These are phyloP conservation scores for Sarcophaga subvicina DNA, from an alignment of 2,888 invertebrate genomes.

Conservation along the genomic window DNA sequence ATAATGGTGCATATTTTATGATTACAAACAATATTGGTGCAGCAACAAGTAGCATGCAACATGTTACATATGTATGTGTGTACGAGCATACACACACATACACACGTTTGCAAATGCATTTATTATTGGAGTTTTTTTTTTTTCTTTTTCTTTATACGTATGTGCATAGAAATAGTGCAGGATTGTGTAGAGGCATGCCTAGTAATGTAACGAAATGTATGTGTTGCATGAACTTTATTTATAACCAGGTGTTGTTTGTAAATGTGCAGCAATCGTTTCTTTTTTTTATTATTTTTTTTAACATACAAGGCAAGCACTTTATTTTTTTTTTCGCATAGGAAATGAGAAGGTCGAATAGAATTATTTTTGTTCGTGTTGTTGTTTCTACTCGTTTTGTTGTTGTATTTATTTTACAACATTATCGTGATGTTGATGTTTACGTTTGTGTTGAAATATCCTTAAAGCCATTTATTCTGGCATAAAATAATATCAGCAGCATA, in stretches of 20 bases:
- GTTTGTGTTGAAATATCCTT: slow-evolving; percentile 59
- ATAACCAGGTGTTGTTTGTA: slow-evolving; percentile 54
- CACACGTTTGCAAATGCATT: not conserved
- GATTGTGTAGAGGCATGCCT: not conserved
- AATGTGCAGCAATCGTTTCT: slow-evolving; percentile 31
- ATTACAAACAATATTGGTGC: slow-evolving; percentile 37
- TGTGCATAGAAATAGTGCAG: too few relatives aligned
- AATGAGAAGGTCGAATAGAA: slow-evolving; percentile 39
- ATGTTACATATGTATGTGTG: not conserved
- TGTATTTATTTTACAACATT: slow-evolving; percentile 24
- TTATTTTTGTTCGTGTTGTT: slow-evolving; percentile 12
- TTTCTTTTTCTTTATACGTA: too few relatives aligned
- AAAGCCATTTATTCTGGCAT: slow-evolving; percentile 65
- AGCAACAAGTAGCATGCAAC: slow-evolving; percentile 53
- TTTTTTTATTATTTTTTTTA: slow-evolving; percentile 18
- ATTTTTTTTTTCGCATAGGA: not conserved
- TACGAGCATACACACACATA: not conserved
- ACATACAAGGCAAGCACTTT: not conserved
- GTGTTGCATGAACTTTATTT: slow-evolving; percentile 53
- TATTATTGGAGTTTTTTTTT: too few relatives aligned
- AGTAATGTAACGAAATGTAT: not conserved
- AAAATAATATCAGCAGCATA: slow-evolving; percentile 65
- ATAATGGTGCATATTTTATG: slow-evolving; percentile 53
- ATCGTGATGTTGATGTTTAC: slow-evolving; percentile 41
- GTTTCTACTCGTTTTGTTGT: not conserved